Base-by-base conservation (phyloP, 2,888 invertebrate genomes). In the Drosophila ezoana region DNA sequence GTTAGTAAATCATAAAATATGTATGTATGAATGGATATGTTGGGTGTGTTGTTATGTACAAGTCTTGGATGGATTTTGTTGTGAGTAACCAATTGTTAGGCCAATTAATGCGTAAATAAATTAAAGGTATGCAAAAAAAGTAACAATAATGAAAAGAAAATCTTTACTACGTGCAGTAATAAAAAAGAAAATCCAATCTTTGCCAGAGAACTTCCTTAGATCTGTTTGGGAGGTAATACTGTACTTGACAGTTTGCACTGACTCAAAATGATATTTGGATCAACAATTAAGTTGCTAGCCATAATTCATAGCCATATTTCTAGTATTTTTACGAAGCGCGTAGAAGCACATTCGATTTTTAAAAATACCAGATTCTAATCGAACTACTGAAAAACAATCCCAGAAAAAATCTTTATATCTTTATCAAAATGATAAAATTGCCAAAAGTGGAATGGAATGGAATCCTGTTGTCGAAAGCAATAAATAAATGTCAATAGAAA, bases 1-100 rank as follows among this genome's bases (percentile, higher is more conserved):
- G 64, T 82, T 82, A 82, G 87, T 82, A 82, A 82, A 83, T 83
- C 20, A 87, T 66, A 86, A 77, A 37, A 45, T 54, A 54, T 66
- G 51, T 52, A 60, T 69, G 35, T 69, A 60, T 28, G 13, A 9
- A 32, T 38, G 20, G 38, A 10, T 16, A 33, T 38, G 32, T 40
- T 33, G 54, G 18, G 5, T 16, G 38, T 9, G 35, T 52, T 20
- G 10, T 37, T 53, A 59, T 58, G 47, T 67, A 68, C 58, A 59
- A 40, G 45, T 16, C 18, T n/a, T 54, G 23, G 33, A 45, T 16
- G 18, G 14, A 28, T 33, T 8, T 23, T 32, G 37, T 14, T 58
- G 32, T 49, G 44, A 61, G 53, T 59, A 43, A 64, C 72, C 60
- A 76, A 79, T 70, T 57, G 33, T 62, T 14, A 13, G 38, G 61